Evolutionary conservation across 2,113 vertebrate genomes (phyloP).

Genomic region (Acrocephalus kingi): DNA sequence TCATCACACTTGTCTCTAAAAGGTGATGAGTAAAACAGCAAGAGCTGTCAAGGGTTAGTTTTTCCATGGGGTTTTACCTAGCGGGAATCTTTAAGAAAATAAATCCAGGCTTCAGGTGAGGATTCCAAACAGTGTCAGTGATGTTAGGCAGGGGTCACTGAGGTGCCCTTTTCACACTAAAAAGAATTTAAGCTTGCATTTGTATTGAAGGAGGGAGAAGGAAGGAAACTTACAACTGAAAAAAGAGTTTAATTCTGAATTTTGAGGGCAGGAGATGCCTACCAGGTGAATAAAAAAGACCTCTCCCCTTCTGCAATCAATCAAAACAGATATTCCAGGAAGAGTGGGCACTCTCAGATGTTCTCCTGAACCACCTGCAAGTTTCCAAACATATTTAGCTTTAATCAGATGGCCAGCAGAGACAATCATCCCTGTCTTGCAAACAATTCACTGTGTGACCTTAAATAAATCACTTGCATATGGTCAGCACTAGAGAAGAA

Average conservation of each 20-base stretch:
- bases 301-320: not conserved
- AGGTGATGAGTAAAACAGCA: not conserved
- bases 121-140: not conserved
- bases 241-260: not conserved
- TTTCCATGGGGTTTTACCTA: constrained; percentile 2
- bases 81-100: not conserved
- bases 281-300: not conserved
- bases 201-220: not conserved
- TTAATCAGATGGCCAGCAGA: not conserved
- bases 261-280: not conserved
- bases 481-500: not conserved
- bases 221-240: not conserved
- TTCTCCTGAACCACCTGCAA: not conserved
- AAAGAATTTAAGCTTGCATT: not conserved
- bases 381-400: not conserved
- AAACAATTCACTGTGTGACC: not conserved
- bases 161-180: not conserved
- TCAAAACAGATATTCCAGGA: not conserved
- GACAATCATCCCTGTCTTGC: not conserved
- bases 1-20: not conserved
- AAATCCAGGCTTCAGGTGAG: constrained; percentile 11
- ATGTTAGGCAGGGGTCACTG: not conserved
- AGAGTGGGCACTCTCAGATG: not conserved
- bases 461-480: constrained; percentile 18
- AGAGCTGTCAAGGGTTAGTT: constrained; percentile 33